These are phyloP conservation scores for Alaudala cheleensis DNA, from an alignment of 2,113 vertebrate species.

Conservation along the genomic window DNA sequence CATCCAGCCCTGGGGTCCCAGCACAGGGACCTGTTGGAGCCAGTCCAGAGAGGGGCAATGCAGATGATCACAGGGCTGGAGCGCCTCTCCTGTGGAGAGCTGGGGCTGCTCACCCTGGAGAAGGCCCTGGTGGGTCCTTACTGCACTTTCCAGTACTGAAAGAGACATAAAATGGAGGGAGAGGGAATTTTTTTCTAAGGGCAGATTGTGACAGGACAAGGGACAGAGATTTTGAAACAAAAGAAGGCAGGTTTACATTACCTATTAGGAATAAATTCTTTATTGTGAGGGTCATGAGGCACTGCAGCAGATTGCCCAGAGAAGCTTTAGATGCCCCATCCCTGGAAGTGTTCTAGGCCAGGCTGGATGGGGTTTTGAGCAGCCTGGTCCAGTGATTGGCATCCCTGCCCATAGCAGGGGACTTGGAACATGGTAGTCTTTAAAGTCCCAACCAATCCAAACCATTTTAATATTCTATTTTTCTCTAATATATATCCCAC, in stretches of 20 bases:
- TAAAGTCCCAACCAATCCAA: background rate
- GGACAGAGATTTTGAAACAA: background rate
- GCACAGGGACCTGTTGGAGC: too few relatives aligned
- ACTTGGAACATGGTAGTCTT: background rate
- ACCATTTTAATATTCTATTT: background rate
- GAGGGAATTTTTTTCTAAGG: background rate
- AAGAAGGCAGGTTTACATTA: background rate
- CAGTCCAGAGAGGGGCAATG: rapidly evolving
- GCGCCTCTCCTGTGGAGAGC: rapidly evolving
- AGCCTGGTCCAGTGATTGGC: background rate
- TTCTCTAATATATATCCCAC: background rate
- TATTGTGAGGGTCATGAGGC: background rate
- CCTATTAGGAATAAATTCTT: background rate
- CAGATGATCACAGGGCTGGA: background rate
- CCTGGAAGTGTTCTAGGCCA: background rate
- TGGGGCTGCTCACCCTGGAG: background rate
- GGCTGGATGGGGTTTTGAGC: background rate
- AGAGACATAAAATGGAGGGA: rapidly evolving
- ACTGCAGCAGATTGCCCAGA: background rate
- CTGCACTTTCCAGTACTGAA: background rate
- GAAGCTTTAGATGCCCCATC: background rate
- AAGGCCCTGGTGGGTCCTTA: background rate
- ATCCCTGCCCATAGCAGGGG: background rate
- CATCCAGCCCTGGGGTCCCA: background rate
- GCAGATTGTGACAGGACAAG: background rate